phyloP scores from a whole-genome alignment of 2,113 vertebrate genomes.

The Chloebia gouldiae region DNA sequence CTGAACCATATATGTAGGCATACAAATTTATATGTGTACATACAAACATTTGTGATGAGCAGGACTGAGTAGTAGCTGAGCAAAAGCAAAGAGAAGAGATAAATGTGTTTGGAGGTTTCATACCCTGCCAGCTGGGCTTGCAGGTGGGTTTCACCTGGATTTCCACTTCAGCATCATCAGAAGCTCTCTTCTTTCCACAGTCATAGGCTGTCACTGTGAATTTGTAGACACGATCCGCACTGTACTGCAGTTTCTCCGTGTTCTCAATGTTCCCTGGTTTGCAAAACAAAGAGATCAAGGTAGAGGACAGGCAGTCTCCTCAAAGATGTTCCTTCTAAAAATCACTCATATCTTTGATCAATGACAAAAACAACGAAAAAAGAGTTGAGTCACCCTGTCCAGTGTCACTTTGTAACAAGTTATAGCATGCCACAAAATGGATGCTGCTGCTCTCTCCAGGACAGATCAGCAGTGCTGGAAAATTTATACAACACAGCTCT shows the following conservation, averaged over 20 bases:
- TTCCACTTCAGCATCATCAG: conserved; percentile 92
- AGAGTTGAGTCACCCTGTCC: background rate
- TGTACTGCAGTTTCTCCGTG: conserved; percentile 93
- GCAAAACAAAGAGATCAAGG: background rate
- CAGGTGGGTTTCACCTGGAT: conserved; percentile 97
- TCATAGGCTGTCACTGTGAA: conserved; percentile 98
- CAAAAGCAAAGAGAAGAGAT: background rate
- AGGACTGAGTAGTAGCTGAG: background rate
- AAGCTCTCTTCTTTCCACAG: conserved; percentile 95
- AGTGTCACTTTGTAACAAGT: background rate
- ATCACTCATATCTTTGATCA: background rate
- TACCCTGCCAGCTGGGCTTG: conserved; percentile 90
- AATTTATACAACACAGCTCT: background rate
- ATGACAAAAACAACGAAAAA: background rate
- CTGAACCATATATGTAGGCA: background rate
- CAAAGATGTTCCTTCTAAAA: background rate
- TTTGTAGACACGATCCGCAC: conserved; percentile 86
- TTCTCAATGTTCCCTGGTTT: conserved; percentile 95
- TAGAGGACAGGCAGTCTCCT: background rate
- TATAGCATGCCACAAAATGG: background rate
- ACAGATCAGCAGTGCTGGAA: background rate
- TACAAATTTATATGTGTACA: background rate
- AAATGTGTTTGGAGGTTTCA: background rate
- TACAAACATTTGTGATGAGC: background rate
- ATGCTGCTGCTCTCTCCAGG: background rate